Percentiles rank a stretch among this genome's conserved stretches.
Conservation (phyloP, 2,113 vertebrate species). For the Rhizomys pruinosus region DNA sequence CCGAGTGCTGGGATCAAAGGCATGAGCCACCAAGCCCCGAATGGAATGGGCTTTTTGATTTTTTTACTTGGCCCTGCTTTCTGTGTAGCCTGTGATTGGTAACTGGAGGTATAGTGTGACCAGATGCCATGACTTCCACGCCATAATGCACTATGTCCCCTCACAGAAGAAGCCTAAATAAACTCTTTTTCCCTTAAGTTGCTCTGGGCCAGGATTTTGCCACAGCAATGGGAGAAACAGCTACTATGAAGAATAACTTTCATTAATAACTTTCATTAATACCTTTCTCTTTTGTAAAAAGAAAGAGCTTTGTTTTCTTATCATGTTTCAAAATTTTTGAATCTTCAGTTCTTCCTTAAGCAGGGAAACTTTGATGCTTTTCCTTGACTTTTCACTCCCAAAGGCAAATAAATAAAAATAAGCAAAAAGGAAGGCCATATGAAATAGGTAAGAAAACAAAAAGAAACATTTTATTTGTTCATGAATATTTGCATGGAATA, state of each 20-base stretch:
- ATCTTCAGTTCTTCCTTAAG: not conserved
- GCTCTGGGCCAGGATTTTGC: not conserved
- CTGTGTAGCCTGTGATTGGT: not conserved
- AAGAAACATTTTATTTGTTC: not conserved
- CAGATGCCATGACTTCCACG: no score
- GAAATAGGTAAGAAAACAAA: not conserved
- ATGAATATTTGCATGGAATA: not conserved
- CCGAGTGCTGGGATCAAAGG: no score
- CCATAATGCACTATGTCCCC: no score
- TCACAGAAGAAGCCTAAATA: no score
- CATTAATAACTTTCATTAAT: not conserved
- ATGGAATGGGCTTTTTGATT: no score
- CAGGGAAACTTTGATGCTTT: no score
- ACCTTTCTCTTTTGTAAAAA: not conserved
- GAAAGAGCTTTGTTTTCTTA: not conserved
- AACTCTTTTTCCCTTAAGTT: no score
- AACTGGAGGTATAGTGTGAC: not conserved
- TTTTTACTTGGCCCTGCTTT: not conserved
- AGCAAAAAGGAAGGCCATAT: not conserved
- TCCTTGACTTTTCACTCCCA: not conserved
- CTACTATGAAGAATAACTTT: not conserved
- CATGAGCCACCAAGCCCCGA: no score
- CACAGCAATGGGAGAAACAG: not conserved
- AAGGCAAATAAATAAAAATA: not conserved
- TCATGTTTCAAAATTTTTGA: not conserved